Conservation (phyloP, 2,888 invertebrate species). For the Tethea ocularis region DNA sequence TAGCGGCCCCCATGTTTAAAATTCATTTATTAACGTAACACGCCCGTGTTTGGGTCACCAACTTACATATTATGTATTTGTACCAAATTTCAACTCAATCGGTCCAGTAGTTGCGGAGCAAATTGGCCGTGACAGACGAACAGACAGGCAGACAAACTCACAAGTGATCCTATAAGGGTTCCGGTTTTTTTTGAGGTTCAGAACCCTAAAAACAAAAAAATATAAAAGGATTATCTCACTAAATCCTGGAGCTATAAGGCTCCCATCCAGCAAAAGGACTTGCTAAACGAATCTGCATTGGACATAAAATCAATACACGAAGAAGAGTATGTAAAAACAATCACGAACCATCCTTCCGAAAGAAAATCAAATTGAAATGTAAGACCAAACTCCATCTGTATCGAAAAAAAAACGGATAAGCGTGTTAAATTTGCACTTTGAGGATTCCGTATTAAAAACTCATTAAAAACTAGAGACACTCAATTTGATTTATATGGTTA, state of each 20-base stretch:
- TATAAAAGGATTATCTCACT: not conserved
- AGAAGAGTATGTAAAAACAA: not conserved
- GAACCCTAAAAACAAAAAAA: too few species aligned
- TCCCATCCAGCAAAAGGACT: not conserved
- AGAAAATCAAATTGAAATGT: not conserved
- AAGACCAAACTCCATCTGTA: not conserved
- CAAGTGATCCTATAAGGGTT: too few species aligned
- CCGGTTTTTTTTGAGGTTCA: too few species aligned
- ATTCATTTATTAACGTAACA: too few species aligned
- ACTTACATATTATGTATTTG: too few species aligned
- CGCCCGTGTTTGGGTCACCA: too few species aligned
- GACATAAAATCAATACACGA: constrained; percentile 2
- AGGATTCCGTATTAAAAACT: not conserved
- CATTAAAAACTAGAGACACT: not conserved
- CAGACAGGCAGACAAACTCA: too few species aligned
- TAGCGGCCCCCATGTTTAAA: too few species aligned
- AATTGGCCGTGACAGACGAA: too few species aligned
- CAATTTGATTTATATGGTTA: too few species aligned
- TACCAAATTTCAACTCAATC: too few species aligned
- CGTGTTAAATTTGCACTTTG: not conserved
- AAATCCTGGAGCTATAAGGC: not conserved
- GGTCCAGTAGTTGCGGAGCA: too few species aligned
- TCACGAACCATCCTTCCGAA: not conserved
- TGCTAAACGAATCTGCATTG: not conserved
- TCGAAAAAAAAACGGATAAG: not conserved